These are phyloP conservation scores for Neodon shergylaensis DNA, from an alignment of 2,113 vertebrate genomes.

Conservation along the genomic window DNA sequence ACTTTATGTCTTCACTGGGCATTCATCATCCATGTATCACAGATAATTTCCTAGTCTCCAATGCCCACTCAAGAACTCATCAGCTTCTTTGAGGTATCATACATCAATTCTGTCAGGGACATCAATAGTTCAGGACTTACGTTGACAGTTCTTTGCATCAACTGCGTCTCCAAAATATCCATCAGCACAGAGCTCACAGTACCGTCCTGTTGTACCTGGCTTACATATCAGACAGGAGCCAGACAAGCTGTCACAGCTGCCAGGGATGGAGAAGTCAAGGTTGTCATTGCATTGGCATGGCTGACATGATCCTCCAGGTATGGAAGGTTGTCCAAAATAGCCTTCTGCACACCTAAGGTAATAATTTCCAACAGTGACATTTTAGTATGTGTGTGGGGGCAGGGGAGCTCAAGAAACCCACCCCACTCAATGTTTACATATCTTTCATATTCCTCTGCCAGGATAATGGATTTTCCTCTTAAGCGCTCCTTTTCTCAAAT, in stretches of 20 bases:
- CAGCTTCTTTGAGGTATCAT: conserved; percentile 69
- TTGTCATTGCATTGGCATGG: conserved; percentile 95
- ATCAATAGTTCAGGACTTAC: conserved; percentile 90
- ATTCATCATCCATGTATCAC: conserved; percentile 44
- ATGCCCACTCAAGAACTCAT: conserved; percentile 67
- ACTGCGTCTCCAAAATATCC: conserved; percentile 96
- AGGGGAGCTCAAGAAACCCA: conserved; percentile 31
- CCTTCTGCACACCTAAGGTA: conserved; percentile 93
- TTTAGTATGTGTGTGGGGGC: neutral
- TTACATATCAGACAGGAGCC: conserved; percentile 95
- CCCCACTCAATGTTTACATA: conserved; percentile 60
- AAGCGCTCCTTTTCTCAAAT: conserved; percentile 49
- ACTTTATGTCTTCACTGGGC: neutral
- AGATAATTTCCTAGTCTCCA: conserved; percentile 67
- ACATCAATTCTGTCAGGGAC: conserved; percentile 84
- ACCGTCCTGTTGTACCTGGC: conserved; percentile 90
- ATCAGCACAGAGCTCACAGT: conserved; percentile 92
- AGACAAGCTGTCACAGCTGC: conserved; percentile 95
- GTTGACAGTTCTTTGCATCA: conserved; percentile 91
- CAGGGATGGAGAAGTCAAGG: conserved; percentile 92
- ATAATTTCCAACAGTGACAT: conserved; percentile 76
- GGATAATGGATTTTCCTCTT: conserved; percentile 57
- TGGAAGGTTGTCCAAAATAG: conserved; percentile 91
- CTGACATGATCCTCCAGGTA: conserved; percentile 92
- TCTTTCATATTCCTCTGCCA: conserved; percentile 59